phyloP scores from a whole-genome alignment of 2,888 invertebrate genomes.

The Masnerella sp. region DNA sequence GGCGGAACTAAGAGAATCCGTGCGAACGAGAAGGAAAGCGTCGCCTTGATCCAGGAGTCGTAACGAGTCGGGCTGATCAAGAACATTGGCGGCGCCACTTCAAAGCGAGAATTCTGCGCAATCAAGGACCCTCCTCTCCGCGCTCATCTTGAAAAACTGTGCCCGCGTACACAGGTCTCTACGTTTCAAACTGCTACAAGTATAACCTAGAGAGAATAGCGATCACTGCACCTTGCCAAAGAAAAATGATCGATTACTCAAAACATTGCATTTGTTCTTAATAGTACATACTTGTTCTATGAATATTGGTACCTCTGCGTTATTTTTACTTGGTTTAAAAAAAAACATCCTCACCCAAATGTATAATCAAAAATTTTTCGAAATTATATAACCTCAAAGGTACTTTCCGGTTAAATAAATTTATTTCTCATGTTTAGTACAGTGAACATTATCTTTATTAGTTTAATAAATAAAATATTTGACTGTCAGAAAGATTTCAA shows the following conservation, averaged over 20 bases:
- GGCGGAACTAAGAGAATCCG: slow-evolving; percentile 22
- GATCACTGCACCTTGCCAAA: slow-evolving; percentile 36
- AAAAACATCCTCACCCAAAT: too few species aligned
- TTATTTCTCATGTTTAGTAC: too few species aligned
- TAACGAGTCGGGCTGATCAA: slow-evolving; percentile 74
- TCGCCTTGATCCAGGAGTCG: slow-evolving; percentile 69
- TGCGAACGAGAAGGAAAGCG: slow-evolving; percentile 57
- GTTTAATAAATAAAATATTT: too few species aligned
- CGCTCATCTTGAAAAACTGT: slow-evolving; percentile 71
- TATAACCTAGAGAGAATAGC: slow-evolving; percentile 48
- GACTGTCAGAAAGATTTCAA: too few species aligned
- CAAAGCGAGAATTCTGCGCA: slow-evolving; percentile 76
- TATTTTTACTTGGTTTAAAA: too few species aligned
- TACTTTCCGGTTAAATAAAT: too few species aligned
- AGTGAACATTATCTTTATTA: too few species aligned
- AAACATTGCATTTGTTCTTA: slow-evolving; percentile 30
- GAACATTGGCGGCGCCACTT: slow-evolving; percentile 75
- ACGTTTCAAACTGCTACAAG: slow-evolving; percentile 46
- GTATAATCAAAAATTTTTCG: too few species aligned
- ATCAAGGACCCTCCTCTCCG: slow-evolving; percentile 68
- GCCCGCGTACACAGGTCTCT: slow-evolving; percentile 62
- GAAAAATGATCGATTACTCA: slow-evolving; percentile 40
- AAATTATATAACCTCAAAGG: too few species aligned
- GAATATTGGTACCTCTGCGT: too few species aligned
- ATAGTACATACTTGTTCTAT: too few species aligned